Evolutionary conservation across 2,888 invertebrate genomes (phyloP).

Genomic region (Halocaridina rubra): DNA sequence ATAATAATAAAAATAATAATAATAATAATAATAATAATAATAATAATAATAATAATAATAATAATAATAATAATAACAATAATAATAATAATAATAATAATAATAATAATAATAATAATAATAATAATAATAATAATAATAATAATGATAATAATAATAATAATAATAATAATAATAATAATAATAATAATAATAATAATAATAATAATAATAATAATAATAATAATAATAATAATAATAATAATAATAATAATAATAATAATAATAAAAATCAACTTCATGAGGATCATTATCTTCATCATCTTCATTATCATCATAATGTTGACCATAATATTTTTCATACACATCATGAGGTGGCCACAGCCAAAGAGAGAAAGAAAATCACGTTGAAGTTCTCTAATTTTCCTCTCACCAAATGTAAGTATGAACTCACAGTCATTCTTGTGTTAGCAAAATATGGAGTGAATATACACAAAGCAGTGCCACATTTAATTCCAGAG

Average conservation of each 20-base stretch:
- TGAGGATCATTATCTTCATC: neutral
- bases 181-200: neutral
- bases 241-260: neutral
- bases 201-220: neutral
- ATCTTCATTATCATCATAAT: neutral
- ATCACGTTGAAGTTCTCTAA: too few relatives aligned
- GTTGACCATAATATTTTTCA: neutral
- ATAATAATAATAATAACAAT: neutral
- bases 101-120: neutral
- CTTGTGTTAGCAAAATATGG: too few relatives aligned
- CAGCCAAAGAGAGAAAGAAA: too few relatives aligned
- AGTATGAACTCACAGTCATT: too few relatives aligned
- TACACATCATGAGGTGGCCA: neutral
- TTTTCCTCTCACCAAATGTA: too few relatives aligned
- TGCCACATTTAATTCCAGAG: too few relatives aligned
- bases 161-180: neutral
- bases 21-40: neutral
- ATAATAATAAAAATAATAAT: neutral
- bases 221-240: neutral
- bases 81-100: neutral
- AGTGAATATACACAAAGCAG: too few relatives aligned
- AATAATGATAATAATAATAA: neutral
- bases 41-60: neutral
- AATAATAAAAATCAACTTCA: neutral
- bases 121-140: neutral